Evolutionary conservation across 2,797 vertebrate species (phyloP), one percentile per base, ranked within the genome.

Genomic region (Lycodopsis pacificus): DNA sequence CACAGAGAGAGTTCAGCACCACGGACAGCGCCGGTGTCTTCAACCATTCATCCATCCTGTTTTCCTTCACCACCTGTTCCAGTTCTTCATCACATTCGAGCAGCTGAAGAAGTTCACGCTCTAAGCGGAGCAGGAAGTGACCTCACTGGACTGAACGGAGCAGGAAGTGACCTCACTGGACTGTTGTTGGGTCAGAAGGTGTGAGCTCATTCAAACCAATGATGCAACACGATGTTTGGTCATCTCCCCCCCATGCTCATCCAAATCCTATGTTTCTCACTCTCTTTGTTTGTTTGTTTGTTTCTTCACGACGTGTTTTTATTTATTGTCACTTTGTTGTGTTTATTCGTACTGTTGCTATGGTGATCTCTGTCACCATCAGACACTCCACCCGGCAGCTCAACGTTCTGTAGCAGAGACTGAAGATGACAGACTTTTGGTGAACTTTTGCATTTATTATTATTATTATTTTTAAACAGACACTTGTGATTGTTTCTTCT

Each of bases 1-100:
- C 38, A 40, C 38, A 40, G 38, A 40, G 38, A 40, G 10, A 40
- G 38, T 40, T 40, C 38, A 40, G 38, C 38, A 40, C 38, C 38
- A 40, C 38, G 38, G 38, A 40, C 38, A 40, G 38, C 38, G 3
- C 10, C 11, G 38, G 12, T 12, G 38, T 38, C 36, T 9, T 38
- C 36, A 7, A 36, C 7, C 34, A 9, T 36, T 36, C 7, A 36
- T 36, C 34, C 36, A 11, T 44, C 42, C 38, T 40, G 38, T 40
- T 79, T 48, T 83, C 86, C 85, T 95, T 82, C 72, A 94, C 87
- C 3, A 0, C 27, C 32, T 34, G 1, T 9, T 71, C 80, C 95
- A 99, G 97, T 99, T 99, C 95, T 99, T 99, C 96, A 98, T 99
- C 90, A 98, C 97, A 0, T 99, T 97, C 0, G 97, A 99, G 94